phyloP scores from a whole-genome alignment of 2,113 vertebrate genomes.

The Boleophthalmus pectinirostris region DNA sequence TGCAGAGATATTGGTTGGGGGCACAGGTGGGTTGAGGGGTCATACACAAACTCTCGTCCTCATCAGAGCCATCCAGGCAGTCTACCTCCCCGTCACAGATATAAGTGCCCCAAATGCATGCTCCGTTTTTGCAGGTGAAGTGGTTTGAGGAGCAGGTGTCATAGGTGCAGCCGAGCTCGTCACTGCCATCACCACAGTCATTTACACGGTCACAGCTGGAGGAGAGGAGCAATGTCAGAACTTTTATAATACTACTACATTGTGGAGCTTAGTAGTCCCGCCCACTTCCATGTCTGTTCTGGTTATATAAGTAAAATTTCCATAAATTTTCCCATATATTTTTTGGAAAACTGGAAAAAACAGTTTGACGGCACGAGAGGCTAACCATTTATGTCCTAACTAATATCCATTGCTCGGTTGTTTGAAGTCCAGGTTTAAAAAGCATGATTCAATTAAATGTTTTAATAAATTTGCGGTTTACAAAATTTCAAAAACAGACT shows the following conservation, averaged over 20 bases:
- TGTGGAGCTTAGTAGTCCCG: too few species aligned
- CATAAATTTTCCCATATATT: too few species aligned
- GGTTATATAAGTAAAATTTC: too few species aligned
- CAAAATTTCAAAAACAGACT: too few species aligned
- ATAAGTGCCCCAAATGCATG: conserved; percentile 51
- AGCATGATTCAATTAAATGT: too few species aligned
- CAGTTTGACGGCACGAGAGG: too few species aligned
- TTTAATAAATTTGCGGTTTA: too few species aligned
- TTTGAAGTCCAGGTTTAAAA: too few species aligned
- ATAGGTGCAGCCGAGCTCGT: conserved; percentile 83
- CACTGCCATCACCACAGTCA: conserved; percentile 84
- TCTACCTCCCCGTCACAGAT: conserved; percentile 66
- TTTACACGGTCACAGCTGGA: conserved; percentile 71
- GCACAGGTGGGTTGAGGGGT: conserved; percentile 72
- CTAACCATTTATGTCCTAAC: too few species aligned
- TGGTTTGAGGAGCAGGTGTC: conserved; percentile 61
- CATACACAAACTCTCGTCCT: conserved; percentile 62
- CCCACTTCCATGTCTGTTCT: too few species aligned
- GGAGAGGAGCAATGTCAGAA: conserved; percentile 7
- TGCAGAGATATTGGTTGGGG: conserved; percentile 88
- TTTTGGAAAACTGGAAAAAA: too few species aligned
- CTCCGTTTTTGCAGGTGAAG: conserved; percentile 75
- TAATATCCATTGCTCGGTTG: too few species aligned
- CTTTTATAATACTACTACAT: not conserved
- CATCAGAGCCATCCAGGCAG: conserved; percentile 74